Conservation (phyloP, 1,140 invertebrate species). For the Drosophila elegans region DNA sequence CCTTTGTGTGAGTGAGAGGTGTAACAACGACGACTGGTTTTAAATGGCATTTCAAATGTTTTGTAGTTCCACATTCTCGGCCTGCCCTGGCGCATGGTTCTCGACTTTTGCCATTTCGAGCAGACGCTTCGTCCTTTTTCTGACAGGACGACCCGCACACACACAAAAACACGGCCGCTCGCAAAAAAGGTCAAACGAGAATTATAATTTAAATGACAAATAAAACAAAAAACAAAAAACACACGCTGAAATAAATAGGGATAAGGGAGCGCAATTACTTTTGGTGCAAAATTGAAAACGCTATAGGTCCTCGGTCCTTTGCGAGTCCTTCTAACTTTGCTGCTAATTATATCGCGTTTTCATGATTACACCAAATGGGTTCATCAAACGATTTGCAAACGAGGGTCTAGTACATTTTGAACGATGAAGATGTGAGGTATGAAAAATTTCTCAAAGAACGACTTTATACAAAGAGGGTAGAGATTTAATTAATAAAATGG, state of each 20-base stretch:
- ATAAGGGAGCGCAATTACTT: slow-evolving; percentile 56
- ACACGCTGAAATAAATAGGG: slow-evolving; percentile 33
- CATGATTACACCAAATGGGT: slow-evolving; percentile 52
- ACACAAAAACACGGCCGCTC: slow-evolving; percentile 29
- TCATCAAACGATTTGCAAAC: slow-evolving; percentile 51
- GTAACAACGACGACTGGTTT: slow-evolving; percentile 57
- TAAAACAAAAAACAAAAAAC: slow-evolving; percentile 62
- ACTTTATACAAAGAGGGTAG: neutral
- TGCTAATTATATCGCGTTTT: slow-evolving; percentile 56
- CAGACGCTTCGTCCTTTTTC: slow-evolving; percentile 56
- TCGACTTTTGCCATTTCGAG: slow-evolving; percentile 57
- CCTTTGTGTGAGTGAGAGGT: slow-evolving; percentile 41
- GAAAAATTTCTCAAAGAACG: neutral
- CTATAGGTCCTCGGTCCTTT: slow-evolving; percentile 45
- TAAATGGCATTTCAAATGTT: slow-evolving; percentile 69
- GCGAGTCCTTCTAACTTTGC: slow-evolving; percentile 39
- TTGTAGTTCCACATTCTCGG: slow-evolving; percentile 59
- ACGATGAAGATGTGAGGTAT: slow-evolving; percentile 4
- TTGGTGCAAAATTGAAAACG: slow-evolving; percentile 61
- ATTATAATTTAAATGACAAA: slow-evolving; percentile 65
- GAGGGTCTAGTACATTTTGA: slow-evolving; percentile 41
- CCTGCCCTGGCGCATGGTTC: slow-evolving; percentile 42
- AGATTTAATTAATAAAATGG: neutral
- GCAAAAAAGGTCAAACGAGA: slow-evolving; percentile 61
- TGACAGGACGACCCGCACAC: slow-evolving; percentile 43